Evolutionary conservation across 2,113 vertebrate species (phyloP).

Genomic region (Dendrocopos noguchii): DNA sequence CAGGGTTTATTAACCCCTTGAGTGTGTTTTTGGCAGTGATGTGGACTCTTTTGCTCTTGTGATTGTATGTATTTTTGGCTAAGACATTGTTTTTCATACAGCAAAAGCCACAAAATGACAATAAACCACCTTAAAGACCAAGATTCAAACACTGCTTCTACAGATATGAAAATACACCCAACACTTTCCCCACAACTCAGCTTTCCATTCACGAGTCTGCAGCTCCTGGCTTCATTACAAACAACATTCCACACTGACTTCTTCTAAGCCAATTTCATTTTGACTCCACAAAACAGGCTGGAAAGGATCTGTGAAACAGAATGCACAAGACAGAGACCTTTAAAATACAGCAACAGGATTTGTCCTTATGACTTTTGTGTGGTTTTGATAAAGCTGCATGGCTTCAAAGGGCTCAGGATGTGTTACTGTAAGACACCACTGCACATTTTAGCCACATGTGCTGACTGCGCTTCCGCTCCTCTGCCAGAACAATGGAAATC

Average conservation of each 20-base stretch:
- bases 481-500: constrained; percentile 28
- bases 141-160: neutral
- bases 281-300: neutral
- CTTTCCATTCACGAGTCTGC: neutral
- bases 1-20: neutral
- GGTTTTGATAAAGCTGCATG: neutral
- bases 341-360: neutral
- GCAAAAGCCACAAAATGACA: neutral
- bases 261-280: neutral
- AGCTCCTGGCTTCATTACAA: neutral
- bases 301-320: neutral
- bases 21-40: neutral
- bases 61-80: neutral
- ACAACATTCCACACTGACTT: neutral
- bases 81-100: neutral
- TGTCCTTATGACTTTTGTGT: neutral
- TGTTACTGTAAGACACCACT: neutral
- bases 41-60: neutral
- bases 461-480: constrained; percentile 31
- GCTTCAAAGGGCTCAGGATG: constrained; percentile 37
- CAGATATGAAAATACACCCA: neutral
- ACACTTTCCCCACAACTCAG: neutral
- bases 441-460: constrained; percentile 56
- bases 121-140: neutral
- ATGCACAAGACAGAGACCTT: neutral